Evolutionary conservation across 2,888 invertebrate species (phyloP).

Genomic region (Yponomeuta cagnagella): DNA sequence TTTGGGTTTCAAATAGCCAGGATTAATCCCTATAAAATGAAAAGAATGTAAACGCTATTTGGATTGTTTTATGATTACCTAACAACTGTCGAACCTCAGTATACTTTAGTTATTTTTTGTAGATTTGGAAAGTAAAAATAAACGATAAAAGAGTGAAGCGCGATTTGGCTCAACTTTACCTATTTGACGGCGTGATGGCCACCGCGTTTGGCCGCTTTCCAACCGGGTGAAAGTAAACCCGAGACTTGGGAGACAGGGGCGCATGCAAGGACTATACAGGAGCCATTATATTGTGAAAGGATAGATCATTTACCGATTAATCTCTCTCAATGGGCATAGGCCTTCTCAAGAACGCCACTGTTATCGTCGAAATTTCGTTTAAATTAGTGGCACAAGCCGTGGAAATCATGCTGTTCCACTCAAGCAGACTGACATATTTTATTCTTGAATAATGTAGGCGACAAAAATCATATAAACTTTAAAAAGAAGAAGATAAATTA

Average conservation of each 20-base stretch:
- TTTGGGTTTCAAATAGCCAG: too few relatives aligned
- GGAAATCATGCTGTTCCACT: too few relatives aligned
- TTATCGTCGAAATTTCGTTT: too few relatives aligned
- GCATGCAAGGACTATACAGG: slow-evolving; percentile 39
- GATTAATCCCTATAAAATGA: too few relatives aligned
- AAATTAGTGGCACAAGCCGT: too few relatives aligned
- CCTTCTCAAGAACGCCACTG: too few relatives aligned
- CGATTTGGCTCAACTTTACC: slow-evolving; percentile 39
- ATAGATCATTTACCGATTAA: slow-evolving; percentile 32
- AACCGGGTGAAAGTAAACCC: slow-evolving; percentile 62
- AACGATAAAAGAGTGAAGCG: slow-evolving; percentile 37
- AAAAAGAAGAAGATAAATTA: too few relatives aligned
- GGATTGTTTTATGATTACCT: not conserved
- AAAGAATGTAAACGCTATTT: too few relatives aligned
- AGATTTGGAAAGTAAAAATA: slow-evolving; percentile 16
- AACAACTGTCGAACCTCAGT: not conserved
- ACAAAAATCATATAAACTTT: too few relatives aligned
- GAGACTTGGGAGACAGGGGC: slow-evolving; percentile 45
- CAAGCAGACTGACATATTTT: too few relatives aligned
- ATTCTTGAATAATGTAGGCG: too few relatives aligned
- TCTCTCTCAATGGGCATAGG: too few relatives aligned
- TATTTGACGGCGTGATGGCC: slow-evolving; percentile 23
- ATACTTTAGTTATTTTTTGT: not conserved
- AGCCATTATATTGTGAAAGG: slow-evolving; percentile 24
- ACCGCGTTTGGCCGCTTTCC: slow-evolving; percentile 50